Evolutionary conservation across 2,888 invertebrate species (phyloP), one percentile per base, ranked within the genome.

Genomic region (Chrysotoxum bicinctum): DNA sequence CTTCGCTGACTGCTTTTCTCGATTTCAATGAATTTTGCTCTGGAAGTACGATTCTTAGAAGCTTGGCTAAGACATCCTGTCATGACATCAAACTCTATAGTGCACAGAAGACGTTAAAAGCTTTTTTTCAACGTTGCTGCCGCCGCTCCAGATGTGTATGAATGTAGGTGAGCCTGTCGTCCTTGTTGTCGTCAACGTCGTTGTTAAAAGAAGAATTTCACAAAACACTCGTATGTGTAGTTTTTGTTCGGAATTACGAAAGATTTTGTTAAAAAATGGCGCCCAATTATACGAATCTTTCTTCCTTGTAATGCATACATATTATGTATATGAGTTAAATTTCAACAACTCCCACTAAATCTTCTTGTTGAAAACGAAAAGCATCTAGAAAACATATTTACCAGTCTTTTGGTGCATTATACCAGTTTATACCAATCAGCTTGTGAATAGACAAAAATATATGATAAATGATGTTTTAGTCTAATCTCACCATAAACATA

Each of bases 51-150:
- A 56, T 60, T 80, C 80, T 58, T 30, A 66, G 69, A 43, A 69
- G 69, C 69, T 64, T 73, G 81, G 76, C 58, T 85, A 81, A 81
- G 85, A 85, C 85, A 81, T 85, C 85, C 85, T 81, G 85, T 76
- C 85, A 77, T 85, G 81, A 62, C 81, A 85, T 85, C 85, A 85
- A 81, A 81, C 81, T 73, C 62, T 37, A 60, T 79, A 84, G 56
- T 66, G 73, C 72, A 69, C 50, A 80, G 80, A 62, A 80, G 76
- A 85, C 58, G 85, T 81, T 85, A 85, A 85, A 85, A 85, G 85
- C 69, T 85, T 85, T 76, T 70, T 58, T 54, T 72, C 40, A 52
- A 9, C 23, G 30, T 4, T 16, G 69, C 12, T 21, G 19, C 45
- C 62, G 23, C 35, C 62, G 60, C 35, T 68, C 56, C 54, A 56